Percentiles rank a stretch among this genome's conserved stretches.
Evolutionary conservation across 2,888 invertebrate species (phyloP).

Genomic region (Caenorhabditis imperialis): DNA sequence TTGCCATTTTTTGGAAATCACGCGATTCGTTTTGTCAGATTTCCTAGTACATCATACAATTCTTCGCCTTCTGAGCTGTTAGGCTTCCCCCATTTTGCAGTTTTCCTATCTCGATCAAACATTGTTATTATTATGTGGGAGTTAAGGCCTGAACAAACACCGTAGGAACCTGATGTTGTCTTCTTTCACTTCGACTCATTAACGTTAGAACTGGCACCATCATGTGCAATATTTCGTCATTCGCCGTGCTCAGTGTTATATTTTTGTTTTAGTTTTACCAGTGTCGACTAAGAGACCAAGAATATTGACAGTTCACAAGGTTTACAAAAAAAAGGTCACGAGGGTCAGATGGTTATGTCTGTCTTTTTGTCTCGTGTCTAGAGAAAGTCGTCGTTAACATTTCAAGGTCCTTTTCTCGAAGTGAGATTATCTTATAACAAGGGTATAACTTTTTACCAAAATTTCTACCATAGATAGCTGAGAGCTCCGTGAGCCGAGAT

Average conservation of each 20-base stretch:
- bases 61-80: background rate
- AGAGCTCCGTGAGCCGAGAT: too few species aligned
- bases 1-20: background rate
- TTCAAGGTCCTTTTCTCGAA: conserved; percentile 28
- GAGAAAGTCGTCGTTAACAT: conserved; percentile 45
- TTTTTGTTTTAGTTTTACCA: background rate
- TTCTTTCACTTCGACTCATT: background rate
- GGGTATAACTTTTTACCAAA: conserved; percentile 1
- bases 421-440: background rate
- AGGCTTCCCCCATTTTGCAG: background rate
- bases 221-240: conserved; percentile 28
- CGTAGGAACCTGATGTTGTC: conserved; percentile 18
- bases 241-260: background rate
- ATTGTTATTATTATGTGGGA: conserved; percentile 15
- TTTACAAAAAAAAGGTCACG: conserved; percentile 16
- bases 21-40: background rate
- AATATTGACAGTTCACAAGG: background rate
- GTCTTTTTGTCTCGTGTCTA: conserved; percentile 2
- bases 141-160: conserved; percentile 17
- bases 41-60: background rate
- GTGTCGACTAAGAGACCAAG: background rate
- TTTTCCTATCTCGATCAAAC: background rate
- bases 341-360: conserved; percentile 8
- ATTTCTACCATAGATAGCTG: conserved; percentile 6
- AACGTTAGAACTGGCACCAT: background rate